Evolutionary conservation across 2,888 invertebrate species (phyloP).

Genomic region (Dermolepida albohirtum): DNA sequence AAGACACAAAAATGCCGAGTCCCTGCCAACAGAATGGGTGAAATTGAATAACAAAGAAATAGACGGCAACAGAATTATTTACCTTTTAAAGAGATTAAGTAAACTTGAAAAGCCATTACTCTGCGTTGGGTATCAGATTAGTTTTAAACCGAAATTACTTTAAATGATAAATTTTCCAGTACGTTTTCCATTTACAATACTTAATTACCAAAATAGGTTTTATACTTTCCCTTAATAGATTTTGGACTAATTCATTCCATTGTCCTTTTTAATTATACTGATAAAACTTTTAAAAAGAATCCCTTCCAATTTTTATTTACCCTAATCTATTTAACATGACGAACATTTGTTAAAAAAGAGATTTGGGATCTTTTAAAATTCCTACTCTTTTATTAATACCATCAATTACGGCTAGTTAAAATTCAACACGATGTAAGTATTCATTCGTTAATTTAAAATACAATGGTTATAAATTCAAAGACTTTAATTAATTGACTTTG

Average conservation of each 20-base stretch:
- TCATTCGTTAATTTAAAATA: too few relatives aligned
- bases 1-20: neutral
- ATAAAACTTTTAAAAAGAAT: conserved; percentile 24
- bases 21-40: neutral
- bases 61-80: conserved; percentile 21
- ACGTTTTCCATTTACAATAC: conserved; percentile 8
- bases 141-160: conserved; percentile 27
- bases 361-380: too few relatives aligned
- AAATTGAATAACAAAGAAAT: conserved; percentile 20
- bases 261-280: conserved; percentile 20
- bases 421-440: too few relatives aligned
- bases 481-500: too few relatives aligned
- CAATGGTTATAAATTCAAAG: too few relatives aligned
- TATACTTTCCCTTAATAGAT: conserved; percentile 23
- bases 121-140: conserved; percentile 8
- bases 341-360: conserved; percentile 9
- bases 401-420: too few relatives aligned
- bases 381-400: too few relatives aligned
- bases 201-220: conserved; percentile 23
- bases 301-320: conserved; percentile 15
- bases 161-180: conserved; percentile 13
- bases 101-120: conserved; percentile 22
- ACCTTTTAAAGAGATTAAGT: conserved; percentile 32
- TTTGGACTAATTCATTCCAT: conserved; percentile 16
- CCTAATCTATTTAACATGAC: conserved; percentile 8